phyloP scores from a whole-genome alignment of 2,888 invertebrate genomes.

The Periphyllus acericola region DNA sequence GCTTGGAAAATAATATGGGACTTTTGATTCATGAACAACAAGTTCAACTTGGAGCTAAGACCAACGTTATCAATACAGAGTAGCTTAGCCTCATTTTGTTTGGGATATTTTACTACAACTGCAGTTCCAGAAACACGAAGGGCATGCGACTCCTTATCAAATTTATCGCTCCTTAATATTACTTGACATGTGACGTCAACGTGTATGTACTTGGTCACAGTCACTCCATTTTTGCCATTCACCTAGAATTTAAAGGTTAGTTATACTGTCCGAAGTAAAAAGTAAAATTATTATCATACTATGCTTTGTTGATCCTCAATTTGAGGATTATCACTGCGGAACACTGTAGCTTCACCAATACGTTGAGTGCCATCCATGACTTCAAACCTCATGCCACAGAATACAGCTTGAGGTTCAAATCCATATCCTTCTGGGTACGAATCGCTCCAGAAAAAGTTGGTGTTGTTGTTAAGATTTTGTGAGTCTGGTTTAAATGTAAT shows the following conservation, averaged over 20 bases:
- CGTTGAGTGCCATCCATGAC: conserved; percentile 73
- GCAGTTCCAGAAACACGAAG: conserved; percentile 78
- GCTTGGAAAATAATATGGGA: conserved; percentile 76
- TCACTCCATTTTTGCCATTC: conserved; percentile 67
- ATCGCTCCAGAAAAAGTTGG: conserved; percentile 82
- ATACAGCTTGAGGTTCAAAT: conserved; percentile 75
- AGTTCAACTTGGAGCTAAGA: conserved; percentile 76
- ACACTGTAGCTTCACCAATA: conserved; percentile 76
- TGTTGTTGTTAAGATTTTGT: conserved; percentile 68
- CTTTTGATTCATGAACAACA: conserved; percentile 75
- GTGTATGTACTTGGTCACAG: conserved; percentile 75
- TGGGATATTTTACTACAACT: conserved; percentile 73
- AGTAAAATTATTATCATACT: conserved; percentile 66
- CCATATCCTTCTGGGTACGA: conserved; percentile 79
- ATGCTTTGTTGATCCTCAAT: conserved; percentile 74
- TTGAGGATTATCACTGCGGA: conserved; percentile 76
- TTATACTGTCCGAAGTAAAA: too few species aligned
- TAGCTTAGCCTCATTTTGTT: conserved; percentile 70
- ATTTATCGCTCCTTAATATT: conserved; percentile 67
- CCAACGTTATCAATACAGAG: conserved; percentile 76
- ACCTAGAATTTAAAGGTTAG: conserved; percentile 50
- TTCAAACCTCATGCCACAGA: conserved; percentile 75
- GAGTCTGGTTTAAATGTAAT: conserved; percentile 78
- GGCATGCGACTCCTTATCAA: conserved; percentile 68
- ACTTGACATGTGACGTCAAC: conserved; percentile 78